Evolutionary conservation across 2,113 vertebrate genomes (phyloP).

Genomic region (Agapornis roseicollis): DNA sequence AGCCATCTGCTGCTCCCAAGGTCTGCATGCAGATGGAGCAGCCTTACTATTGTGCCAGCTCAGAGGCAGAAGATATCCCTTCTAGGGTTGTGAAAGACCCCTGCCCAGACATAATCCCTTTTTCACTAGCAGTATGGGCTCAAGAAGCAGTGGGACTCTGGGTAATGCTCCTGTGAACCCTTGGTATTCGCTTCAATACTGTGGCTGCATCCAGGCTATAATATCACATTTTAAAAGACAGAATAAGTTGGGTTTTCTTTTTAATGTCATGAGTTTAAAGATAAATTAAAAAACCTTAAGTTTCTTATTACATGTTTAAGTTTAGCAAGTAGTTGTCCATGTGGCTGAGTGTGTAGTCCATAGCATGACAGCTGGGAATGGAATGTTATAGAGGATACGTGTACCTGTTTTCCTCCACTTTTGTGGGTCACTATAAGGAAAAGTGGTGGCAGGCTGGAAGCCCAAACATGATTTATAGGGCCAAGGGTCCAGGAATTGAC

Average conservation of each 20-base stretch:
- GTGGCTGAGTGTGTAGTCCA: neutral
- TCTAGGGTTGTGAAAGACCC: neutral
- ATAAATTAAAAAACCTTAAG: neutral
- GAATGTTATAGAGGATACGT: accelerated
- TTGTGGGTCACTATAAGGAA: neutral
- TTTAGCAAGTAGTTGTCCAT: neutral
- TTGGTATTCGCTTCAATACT: neutral
- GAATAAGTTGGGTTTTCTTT: neutral
- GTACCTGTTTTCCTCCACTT: neutral
- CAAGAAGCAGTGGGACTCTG: neutral
- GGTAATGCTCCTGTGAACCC: neutral
- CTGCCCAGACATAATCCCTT: neutral
- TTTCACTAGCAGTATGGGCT: neutral
- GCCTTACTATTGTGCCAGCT: neutral
- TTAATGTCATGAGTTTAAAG: neutral
- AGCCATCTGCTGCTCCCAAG: constrained; percentile 25
- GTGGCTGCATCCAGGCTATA: neutral
- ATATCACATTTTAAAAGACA: neutral
- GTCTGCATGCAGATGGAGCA: constrained; percentile 27
- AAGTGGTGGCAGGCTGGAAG: neutral
- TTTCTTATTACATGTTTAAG: neutral
- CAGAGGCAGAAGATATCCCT: neutral
- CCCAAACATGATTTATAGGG: neutral
- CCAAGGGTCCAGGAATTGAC: neutral
- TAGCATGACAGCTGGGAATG: neutral